A percentile compares a stretch with the other conserved stretches of the same genome.
Conservation (phyloP, 2,888 invertebrate species). For the Metallyticus violacea region DNA sequence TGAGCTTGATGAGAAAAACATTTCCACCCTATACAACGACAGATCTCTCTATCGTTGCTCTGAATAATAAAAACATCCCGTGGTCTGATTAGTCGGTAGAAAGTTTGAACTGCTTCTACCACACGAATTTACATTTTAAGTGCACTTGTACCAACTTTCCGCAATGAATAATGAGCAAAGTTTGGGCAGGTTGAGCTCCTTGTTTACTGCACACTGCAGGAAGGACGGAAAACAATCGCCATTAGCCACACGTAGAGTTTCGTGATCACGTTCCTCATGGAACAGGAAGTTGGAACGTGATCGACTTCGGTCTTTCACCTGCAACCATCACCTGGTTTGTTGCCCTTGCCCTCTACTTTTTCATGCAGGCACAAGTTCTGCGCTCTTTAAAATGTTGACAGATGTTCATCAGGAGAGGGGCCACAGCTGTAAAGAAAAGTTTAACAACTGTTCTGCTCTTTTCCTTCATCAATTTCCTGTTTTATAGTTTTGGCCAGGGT, state of each 20-base stretch:
- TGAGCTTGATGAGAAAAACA: too few species aligned
- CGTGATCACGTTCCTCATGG: background rate
- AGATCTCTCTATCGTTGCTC: background rate
- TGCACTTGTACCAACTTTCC: background rate
- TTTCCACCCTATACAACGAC: too few species aligned
- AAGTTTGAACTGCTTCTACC: too few species aligned
- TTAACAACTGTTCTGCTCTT: background rate
- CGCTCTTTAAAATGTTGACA: background rate
- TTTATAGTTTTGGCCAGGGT: background rate
- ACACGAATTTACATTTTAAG: too few species aligned
- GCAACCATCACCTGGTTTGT: background rate
- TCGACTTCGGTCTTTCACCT: background rate
- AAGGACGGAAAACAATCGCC: background rate
- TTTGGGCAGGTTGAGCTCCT: background rate
- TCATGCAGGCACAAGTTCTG: background rate
- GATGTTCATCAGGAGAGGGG: background rate
- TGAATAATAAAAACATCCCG: background rate
- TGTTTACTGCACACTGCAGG: background rate
- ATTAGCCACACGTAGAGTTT: background rate
- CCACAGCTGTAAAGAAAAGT: too few species aligned
- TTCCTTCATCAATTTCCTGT: background rate
- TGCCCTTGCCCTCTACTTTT: background rate
- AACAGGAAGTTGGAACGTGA: background rate
- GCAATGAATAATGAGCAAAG: background rate
- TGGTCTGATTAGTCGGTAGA: background rate